These are phyloP conservation scores for Morelia viridis DNA, from an alignment of 2,797 vertebrate genomes.

Conservation along the genomic window DNA sequence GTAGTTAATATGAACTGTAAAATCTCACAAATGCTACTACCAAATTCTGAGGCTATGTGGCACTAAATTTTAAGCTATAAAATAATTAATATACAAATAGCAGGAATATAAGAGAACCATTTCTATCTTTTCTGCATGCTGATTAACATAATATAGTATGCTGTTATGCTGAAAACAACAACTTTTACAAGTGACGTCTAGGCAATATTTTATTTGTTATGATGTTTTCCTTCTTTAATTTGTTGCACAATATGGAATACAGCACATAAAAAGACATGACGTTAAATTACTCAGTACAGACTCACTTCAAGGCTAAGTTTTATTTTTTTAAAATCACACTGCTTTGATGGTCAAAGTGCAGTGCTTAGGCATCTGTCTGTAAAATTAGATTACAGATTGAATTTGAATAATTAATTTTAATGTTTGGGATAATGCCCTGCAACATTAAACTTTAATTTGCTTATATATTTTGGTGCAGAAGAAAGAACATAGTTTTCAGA, in stretches of 20 bases:
- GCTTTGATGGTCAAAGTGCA: conserved; percentile 54
- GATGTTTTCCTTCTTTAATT: conserved; percentile 38
- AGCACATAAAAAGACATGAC: conserved; percentile 38
- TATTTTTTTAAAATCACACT: conserved; percentile 51
- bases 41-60: background rate
- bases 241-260: conserved; percentile 35
- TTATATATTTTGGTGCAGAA: conserved; percentile 60
- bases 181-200: conserved; percentile 30
- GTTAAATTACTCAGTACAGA: conserved; percentile 49
- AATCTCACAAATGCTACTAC: conserved; percentile 4
- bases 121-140: conserved; percentile 17
- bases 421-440: conserved; percentile 68
- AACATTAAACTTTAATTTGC: conserved; percentile 73
- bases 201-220: conserved; percentile 35
- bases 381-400: conserved; percentile 68
- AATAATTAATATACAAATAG: conserved; percentile 34
- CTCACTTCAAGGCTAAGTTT: conserved; percentile 17
- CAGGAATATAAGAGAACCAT: background rate
- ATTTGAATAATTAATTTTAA: conserved; percentile 79
- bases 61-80: background rate
- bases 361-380: conserved; percentile 48
- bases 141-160: background rate
- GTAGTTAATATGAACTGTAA: conserved; percentile 44
- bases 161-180: conserved; percentile 19
- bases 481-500: conserved; percentile 59